A percentile compares a stretch with the other conserved stretches of the same genome.
These are phyloP conservation scores for Hipposideros larvatus DNA, from an alignment of 2,797 vertebrate species.

Conservation along the genomic window DNA sequence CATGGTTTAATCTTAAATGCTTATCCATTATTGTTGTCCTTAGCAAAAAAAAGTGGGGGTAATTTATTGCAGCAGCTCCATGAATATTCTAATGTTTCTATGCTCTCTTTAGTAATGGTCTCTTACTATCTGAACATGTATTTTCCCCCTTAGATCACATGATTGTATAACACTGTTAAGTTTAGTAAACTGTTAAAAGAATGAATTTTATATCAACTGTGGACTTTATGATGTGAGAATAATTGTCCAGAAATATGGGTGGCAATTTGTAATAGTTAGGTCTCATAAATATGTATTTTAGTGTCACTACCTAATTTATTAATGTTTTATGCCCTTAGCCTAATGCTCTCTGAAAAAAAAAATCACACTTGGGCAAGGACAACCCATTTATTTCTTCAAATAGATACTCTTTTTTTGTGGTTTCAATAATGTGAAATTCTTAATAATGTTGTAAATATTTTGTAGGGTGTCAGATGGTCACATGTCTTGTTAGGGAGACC, in stretches of 20 bases:
- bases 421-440: neutral
- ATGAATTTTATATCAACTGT: neutral
- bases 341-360: neutral
- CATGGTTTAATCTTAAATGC: neutral
- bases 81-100: conserved; percentile 4
- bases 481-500: too few species aligned
- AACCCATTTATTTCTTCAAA: conserved; percentile 25
- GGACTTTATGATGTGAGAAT: neutral
- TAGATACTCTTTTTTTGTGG: neutral
- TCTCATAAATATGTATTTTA: neutral
- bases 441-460: too few species aligned
- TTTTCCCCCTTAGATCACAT: neutral
- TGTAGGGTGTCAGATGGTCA: too few species aligned
- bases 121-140: neutral
- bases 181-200: neutral
- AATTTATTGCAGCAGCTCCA: neutral
- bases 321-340: neutral
- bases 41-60: neutral
- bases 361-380: neutral
- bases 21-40: neutral
- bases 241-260: neutral
- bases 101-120: neutral
- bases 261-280: neutral
- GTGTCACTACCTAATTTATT: neutral
- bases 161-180: neutral